Evolutionary conservation across 2,888 invertebrate genomes (phyloP).

Genomic region (Marasmarcha lunaedactyla): DNA sequence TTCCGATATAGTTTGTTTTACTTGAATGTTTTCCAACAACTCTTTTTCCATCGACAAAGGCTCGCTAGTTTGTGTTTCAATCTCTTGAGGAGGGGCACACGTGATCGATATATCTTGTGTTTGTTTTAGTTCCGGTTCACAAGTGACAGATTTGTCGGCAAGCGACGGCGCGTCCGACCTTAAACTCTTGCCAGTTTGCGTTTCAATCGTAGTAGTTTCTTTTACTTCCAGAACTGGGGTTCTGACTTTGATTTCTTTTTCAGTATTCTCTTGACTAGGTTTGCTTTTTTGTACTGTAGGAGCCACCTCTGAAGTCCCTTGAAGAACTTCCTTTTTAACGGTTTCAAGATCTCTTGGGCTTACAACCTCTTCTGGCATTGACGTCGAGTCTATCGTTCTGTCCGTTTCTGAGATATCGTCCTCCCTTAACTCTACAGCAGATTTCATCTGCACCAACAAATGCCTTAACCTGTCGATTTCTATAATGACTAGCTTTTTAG

Average conservation of each 20-base stretch:
- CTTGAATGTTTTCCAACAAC: conserved; percentile 73
- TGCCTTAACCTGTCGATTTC: conserved; percentile 68
- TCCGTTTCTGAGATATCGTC: conserved; percentile 67
- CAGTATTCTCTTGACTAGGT: conserved; percentile 19
- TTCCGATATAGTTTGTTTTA: conserved; percentile 72
- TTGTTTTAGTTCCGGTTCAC: conserved; percentile 36
- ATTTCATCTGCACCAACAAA: conserved; percentile 48
- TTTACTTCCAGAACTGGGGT: conserved; percentile 7
- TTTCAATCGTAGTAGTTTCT: conserved; percentile 58
- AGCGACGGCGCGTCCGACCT: conserved; percentile 48
- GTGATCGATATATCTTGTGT: conserved; percentile 64
- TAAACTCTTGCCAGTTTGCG: conserved; percentile 76
- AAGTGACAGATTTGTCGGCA: conserved; percentile 52
- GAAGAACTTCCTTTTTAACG: conserved; percentile 10
- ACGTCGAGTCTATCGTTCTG: conserved; percentile 76
- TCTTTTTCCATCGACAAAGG: conserved; percentile 57
- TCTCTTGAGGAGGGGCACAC: conserved; percentile 66
- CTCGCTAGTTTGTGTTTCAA: conserved; percentile 74
- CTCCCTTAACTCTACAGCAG: conserved; percentile 44
- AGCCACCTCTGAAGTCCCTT: conserved; percentile 16
- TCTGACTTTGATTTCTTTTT: conserved; percentile 10
- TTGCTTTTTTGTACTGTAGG: conserved; percentile 27
- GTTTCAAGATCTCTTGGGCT: conserved; percentile 31
- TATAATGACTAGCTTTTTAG: conserved; percentile 70
- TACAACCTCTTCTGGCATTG: conserved; percentile 78